Base-by-base conservation (phyloP, 2,113 vertebrate species). In the Syngnathus floridae region DNA sequence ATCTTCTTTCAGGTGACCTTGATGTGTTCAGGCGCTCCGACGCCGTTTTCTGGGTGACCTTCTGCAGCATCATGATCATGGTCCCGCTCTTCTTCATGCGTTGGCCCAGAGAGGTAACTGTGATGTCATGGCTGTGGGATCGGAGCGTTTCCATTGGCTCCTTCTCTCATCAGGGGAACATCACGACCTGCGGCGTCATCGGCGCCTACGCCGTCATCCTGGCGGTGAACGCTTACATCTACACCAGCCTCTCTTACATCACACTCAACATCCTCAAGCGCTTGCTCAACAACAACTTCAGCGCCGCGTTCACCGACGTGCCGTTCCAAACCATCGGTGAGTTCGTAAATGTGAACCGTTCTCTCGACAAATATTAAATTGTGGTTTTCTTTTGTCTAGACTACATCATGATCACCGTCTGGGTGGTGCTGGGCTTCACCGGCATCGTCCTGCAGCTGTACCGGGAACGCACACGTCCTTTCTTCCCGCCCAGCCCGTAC, bases 401-500 rank as follows among this genome's bases (percentile, higher is more conserved):
- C 83, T 93, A 93, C 73, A 69, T 93, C 61, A 67, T 96, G 77
- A 86, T 98, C 82, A 88, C 93, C 0, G 84, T 93, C 43, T 98
- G 95, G 97, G 89, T 71, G 40, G 91, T 93, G 88, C 88, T 98
- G 55, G 90, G 90, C 0, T 85, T 93, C 3, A 82, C 88, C 0
- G 96, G 95, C 38, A 67, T 94, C 0, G 88, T 86, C 0, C 78
- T 95, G 70, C 97, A 98, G 90, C 89, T 97, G 3, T 91, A 90
- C 66, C 87, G 92, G 7, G 96, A 97, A 76, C 90, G 91, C 35
- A 85, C 84, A 0, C 87, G 87, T 1, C 89, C 93, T 0, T 88
- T 90, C 58, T 98, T 98, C 84, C 97, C 95, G 0, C 92, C 95
- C 0, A 94, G 95, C 65, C 95, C 95, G 0, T 99, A 98, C 55